These are phyloP conservation scores for Apus apus DNA, from an alignment of 2,113 vertebrate species.

Conservation along the genomic window DNA sequence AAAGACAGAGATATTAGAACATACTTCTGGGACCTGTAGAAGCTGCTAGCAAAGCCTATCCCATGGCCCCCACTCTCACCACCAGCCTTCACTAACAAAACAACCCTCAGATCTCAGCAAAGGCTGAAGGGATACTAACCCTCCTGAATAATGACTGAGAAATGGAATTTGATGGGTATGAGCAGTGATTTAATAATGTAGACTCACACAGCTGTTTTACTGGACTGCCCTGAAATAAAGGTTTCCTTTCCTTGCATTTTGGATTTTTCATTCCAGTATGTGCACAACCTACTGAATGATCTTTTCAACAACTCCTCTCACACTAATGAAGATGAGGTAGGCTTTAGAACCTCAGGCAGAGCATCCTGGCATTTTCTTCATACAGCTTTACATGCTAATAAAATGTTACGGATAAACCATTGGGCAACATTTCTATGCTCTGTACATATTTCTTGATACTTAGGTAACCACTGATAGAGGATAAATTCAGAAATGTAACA, in stretches of 20 bases:
- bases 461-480: background rate
- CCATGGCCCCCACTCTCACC: background rate
- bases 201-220: constrained; percentile 11
- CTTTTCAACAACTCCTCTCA: constrained; percentile 26
- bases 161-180: background rate
- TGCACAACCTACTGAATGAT: background rate
- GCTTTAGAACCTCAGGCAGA: constrained; percentile 28
- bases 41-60: constrained; percentile 1
- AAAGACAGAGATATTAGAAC: background rate
- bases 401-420: constrained; percentile 17
- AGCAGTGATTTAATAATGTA: constrained; percentile 11
- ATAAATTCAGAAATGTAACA: background rate
- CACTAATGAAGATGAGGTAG: background rate
- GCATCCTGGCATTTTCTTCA: constrained; percentile 12
- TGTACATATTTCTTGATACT: constrained; percentile 7
- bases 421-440: constrained; percentile 5
- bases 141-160: background rate
- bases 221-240: constrained; percentile 37
- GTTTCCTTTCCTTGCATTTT: constrained; percentile 24
- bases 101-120: background rate
- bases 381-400: constrained; percentile 15
- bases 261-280: background rate
- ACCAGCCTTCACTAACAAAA: background rate
- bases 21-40: constrained; percentile 23
- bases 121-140: background rate